These are phyloP conservation scores for Mya arenaria DNA, from an alignment of 1,140 invertebrate genomes.

Conservation along the genomic window DNA sequence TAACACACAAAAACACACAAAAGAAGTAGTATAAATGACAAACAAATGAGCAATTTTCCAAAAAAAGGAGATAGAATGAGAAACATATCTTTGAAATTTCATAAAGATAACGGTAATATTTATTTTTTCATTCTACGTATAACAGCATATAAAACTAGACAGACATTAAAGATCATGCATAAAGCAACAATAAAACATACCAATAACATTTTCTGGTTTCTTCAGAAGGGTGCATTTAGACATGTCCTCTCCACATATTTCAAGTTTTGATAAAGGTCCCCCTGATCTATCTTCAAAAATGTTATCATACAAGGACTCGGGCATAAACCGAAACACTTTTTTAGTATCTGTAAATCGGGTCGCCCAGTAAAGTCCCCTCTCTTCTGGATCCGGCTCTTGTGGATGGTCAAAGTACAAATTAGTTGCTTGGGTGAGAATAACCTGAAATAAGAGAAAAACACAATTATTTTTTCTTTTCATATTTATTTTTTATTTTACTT, in stretches of 20 bases:
- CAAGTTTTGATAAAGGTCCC: not conserved
- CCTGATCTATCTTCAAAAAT: conserved; percentile 42
- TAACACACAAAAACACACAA: conserved; percentile 34
- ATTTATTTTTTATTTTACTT: too few species aligned
- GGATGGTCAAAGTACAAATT: conserved; percentile 71
- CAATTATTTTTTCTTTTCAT: too few species aligned
- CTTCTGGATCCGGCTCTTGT: conserved; percentile 67
- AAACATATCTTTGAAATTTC: too few species aligned
- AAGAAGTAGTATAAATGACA: too few species aligned
- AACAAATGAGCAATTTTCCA: too few species aligned
- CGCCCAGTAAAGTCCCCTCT: conserved; percentile 65
- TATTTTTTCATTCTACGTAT: too few species aligned
- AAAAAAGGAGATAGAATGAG: too few species aligned
- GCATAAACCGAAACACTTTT: conserved; percentile 57
- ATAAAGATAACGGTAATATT: too few species aligned
- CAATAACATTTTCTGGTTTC: conserved; percentile 58
- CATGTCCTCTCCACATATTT: conserved; percentile 43
- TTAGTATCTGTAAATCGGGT: conserved; percentile 58
- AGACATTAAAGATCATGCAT: too few species aligned
- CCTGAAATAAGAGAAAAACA: conserved; percentile 57
- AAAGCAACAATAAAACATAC: too few species aligned
- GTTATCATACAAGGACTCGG: conserved; percentile 54
- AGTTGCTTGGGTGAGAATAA: conserved; percentile 66
- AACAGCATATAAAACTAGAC: too few species aligned
- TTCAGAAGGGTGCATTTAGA: conserved; percentile 49